Evolutionary conservation across 2,113 vertebrate species (phyloP), one percentile per base, ranked within the genome.

Genomic region (Nansenia antarctica): DNA sequence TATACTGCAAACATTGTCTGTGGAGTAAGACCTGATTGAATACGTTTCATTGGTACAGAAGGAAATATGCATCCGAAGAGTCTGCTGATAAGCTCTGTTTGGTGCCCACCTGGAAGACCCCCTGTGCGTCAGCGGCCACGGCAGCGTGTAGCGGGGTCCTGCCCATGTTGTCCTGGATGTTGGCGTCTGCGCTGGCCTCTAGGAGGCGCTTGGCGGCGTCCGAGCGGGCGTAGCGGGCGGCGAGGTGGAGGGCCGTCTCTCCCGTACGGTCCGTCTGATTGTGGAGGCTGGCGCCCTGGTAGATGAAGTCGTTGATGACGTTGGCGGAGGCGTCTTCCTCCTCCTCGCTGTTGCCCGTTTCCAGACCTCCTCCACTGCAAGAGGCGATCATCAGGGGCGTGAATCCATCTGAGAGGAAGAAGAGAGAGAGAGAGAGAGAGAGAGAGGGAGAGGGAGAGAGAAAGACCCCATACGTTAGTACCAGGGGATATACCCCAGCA

Each of bases 141-240:
- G 98, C 96, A 0, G 98, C 97, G 0, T 99, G 98, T 29, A 99
- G 90, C 0, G 98, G 97, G 0, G 97, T 98, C 59, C 97, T 90
- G 3, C 98, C 98, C 96, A 98, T 98, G 91, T 98, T 98, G 87
- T 99, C 98, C 80, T 96, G 97, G 80, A 98, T 94, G 87, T 99
- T 99, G 37, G 98, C 96, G 0, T 99, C 96, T 0, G 98, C 98
- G 0, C 98, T 98, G 79, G 98, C 96, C 83, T 99, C 98, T 85
- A 99, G 91, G 65, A 99, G 92, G 65, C 98, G 93, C 73, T 99
- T 99, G 87, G 98, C 98, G 0, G 98, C 98, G 0, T 99, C 98
- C 0, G 98, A 99, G 39, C 98, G 96, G 0, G 97, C 97, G 37
- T 99, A 99, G 26, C 98, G 87, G n/a, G 98, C 98, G 0, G 98